Base-by-base conservation (phyloP, 2,113 vertebrate species). In the Rattus norvegicus region DNA sequence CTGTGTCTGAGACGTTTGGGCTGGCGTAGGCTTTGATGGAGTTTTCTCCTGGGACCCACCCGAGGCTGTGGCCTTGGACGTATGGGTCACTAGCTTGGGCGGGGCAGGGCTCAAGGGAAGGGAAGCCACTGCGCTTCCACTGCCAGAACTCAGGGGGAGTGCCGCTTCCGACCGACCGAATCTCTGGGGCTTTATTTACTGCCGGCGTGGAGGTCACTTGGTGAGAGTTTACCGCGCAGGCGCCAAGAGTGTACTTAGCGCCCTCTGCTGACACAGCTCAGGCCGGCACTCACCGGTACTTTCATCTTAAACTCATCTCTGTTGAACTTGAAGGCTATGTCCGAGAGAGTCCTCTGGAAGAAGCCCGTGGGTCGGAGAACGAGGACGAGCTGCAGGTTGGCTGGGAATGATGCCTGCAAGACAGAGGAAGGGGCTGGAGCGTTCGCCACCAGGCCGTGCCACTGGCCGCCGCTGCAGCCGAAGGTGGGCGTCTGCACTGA, bases 271-370 rank as follows among this genome's bases (percentile, higher is more conserved):
- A 14, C 30, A 5, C 5, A 2, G 28, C 28, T 0, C 20, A 10
- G 5, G 63, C 0, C 33, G 26, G 26, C 4, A 92, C 99, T 96
- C 98, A 99, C 99, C 98, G 99, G 99, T 96, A 99, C 99, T 98
- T 99, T 99, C 99, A 99, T 99, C 98, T 99, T 99, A 99, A 99
- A 99, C 95, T 99, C 99, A 99, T 99, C 99, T 98, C 99, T 99
- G 98, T 99, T 99, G 98, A 99, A 99, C 97, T 98, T 99, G 98
- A 99, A 99, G 77, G 99, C 98, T 97, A 99, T 98, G 98, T 99
- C 99, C 0, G 99, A 99, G 92, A 99, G 98, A 0, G 99, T 98
- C 59, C 99, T 98, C 97, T 99, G 99, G 92, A 99, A 98, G 91
- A 99, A 98, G 28, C 99, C 98, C 19, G 99, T 99, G 73, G 99